Conservation (phyloP, 2,888 invertebrate genomes). For the Cantharis flavilabris region DNA sequence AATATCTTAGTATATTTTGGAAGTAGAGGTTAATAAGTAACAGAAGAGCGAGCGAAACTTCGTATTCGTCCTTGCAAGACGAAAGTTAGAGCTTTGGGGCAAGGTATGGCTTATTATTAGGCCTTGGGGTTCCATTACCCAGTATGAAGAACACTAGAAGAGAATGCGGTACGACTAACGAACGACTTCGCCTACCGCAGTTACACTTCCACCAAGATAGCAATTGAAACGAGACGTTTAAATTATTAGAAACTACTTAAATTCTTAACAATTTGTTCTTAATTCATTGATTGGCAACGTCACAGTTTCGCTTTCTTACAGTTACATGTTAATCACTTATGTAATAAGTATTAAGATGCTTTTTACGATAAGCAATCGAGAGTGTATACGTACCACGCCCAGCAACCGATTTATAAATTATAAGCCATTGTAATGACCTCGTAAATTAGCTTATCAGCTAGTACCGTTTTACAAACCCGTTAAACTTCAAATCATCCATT, state of each 20-base stretch:
- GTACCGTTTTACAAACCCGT: background rate
- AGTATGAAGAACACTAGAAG: slow-evolving; percentile 19
- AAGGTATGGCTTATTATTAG: slow-evolving; percentile 36
- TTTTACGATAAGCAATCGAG: slow-evolving; percentile 19
- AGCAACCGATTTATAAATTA: slow-evolving; percentile 22
- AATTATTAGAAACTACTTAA: background rate
- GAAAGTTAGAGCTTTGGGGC: slow-evolving; percentile 38
- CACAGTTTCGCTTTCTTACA: background rate
- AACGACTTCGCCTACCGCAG: slow-evolving; percentile 18
- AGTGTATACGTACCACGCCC: slow-evolving; percentile 26
- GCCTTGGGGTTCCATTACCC: slow-evolving; percentile 41
- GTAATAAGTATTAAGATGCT: slow-evolving; percentile 16
- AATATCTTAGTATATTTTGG: background rate
- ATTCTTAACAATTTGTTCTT: background rate
- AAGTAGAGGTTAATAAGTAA: slow-evolving; percentile 9
- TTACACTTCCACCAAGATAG: slow-evolving; percentile 11
- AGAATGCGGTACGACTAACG: slow-evolving; percentile 27
- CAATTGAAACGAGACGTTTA: background rate
- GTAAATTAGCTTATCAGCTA: slow-evolving; percentile 10
- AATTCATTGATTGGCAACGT: slow-evolving; percentile 1
- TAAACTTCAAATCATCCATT: background rate
- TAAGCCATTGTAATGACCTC: slow-evolving; percentile 28
- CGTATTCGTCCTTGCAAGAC: slow-evolving; percentile 38
- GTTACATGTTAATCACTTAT: slow-evolving; percentile 2
- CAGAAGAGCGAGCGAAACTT: slow-evolving; percentile 34